Conservation (phyloP, 1,140 invertebrate species). For the Pseudobourletiella spinata region DNA sequence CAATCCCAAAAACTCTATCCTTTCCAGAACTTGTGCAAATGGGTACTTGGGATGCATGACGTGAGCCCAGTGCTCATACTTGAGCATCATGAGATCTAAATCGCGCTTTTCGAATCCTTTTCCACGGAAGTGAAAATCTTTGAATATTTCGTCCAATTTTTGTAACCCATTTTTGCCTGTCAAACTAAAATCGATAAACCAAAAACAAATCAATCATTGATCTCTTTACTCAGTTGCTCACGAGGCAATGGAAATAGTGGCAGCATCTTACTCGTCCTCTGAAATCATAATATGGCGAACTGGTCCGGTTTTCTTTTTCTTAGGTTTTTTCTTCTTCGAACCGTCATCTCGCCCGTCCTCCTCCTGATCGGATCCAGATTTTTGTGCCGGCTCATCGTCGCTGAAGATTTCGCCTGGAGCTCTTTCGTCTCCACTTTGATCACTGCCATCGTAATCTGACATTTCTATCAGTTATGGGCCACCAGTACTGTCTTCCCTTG, state of each 20-base stretch:
- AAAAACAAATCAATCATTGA: not conserved
- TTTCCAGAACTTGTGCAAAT: constrained; percentile 74
- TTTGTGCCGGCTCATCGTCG: not conserved
- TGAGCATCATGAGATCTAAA: constrained; percentile 66
- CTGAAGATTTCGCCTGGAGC: not conserved
- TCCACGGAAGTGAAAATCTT: constrained; percentile 72
- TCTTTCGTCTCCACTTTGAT: not conserved
- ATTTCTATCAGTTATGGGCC: too few relatives aligned
- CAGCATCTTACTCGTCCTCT: constrained; percentile 27
- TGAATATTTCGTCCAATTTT: constrained; percentile 65
- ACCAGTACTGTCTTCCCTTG: too few relatives aligned
- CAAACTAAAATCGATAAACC: constrained; percentile 12
- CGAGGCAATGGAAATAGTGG: not conserved
- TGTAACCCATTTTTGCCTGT: constrained; percentile 52
- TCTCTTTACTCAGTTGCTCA: not conserved
- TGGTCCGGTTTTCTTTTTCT: constrained; percentile 20
- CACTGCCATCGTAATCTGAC: too few relatives aligned
- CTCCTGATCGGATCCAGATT: not conserved
- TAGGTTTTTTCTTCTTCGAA: not conserved
- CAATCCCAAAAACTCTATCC: constrained; percentile 67
- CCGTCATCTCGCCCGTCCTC: not conserved
- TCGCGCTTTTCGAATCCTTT: constrained; percentile 75
- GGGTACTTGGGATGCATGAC: constrained; percentile 76
- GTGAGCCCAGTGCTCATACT: constrained; percentile 85
- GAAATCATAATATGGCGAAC: constrained; percentile 14